A percentile compares a stretch with the other conserved stretches of the same genome.
phyloP scores from a whole-genome alignment of 92 coral and sea anemone species.

The Micromussa lordhowensis region DNA sequence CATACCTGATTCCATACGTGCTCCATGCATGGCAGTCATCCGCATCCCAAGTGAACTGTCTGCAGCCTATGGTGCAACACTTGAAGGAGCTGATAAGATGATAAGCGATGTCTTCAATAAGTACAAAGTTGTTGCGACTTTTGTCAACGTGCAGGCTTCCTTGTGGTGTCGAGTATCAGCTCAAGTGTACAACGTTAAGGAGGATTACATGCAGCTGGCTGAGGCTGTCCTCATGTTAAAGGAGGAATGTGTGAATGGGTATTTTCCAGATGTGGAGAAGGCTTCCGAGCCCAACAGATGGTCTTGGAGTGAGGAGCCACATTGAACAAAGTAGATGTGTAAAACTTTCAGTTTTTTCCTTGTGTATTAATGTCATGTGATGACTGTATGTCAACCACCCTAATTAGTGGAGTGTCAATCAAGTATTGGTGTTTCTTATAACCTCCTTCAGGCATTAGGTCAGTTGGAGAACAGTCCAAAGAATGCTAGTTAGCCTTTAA shows the following conservation, averaged over 20 bases:
- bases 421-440: too few relatives aligned
- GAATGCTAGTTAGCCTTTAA: too few relatives aligned
- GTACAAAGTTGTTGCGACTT: slow-evolving; percentile 59
- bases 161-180: slow-evolving; percentile 86
- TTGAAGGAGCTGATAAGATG: slow-evolving; percentile 42
- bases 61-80: slow-evolving; percentile 73
- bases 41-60: slow-evolving; percentile 71
- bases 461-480: too few relatives aligned
- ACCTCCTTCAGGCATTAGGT: too few relatives aligned
- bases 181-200: slow-evolving; percentile 76
- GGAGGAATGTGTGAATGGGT: slow-evolving; percentile 46
- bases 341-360: background rate
- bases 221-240: slow-evolving; percentile 63
- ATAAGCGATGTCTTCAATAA: slow-evolving; percentile 41
- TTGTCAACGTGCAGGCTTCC: slow-evolving; percentile 79
- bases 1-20: slow-evolving; percentile 84
- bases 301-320: slow-evolving; percentile 40
- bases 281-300: slow-evolving; percentile 43
- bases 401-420: too few relatives aligned
- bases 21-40: slow-evolving; percentile 79
- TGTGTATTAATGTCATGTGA: too few relatives aligned
- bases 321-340: background rate
- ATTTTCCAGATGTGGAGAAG: slow-evolving; percentile 37
- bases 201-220: slow-evolving; percentile 68
- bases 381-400: too few relatives aligned